phyloP scores from a whole-genome alignment of 2,888 invertebrate genomes.

The Erebia palarica region DNA sequence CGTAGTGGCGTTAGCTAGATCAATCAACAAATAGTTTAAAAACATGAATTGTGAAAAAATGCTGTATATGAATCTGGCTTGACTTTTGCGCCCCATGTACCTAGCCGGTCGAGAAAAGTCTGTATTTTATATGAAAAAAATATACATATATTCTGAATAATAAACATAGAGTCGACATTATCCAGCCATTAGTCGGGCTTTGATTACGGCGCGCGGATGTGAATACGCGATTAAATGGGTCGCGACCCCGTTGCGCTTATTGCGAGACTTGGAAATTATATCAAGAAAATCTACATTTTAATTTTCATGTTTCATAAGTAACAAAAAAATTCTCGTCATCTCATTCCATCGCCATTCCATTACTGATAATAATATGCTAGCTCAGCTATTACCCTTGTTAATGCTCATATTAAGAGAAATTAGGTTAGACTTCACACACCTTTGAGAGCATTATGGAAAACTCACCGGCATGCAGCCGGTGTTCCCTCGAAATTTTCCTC shows the following conservation, averaged over 20 bases:
- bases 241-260: constrained; percentile 11
- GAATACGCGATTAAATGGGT: constrained; percentile 18
- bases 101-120: neutral
- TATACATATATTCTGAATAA: neutral
- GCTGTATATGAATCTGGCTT: too few species aligned
- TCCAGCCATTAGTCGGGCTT: constrained; percentile 10
- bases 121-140: neutral
- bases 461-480: too few species aligned
- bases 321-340: too few species aligned
- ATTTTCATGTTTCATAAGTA: neutral
- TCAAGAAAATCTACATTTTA: constrained; percentile 1
- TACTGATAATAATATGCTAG: too few species aligned
- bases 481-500: too few species aligned
- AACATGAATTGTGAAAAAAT: too few species aligned
- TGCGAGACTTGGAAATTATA: constrained; percentile 2
- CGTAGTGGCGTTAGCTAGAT: too few species aligned
- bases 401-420: too few species aligned
- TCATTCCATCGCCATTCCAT: too few species aligned
- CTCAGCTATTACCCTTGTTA: neutral
- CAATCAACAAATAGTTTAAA: too few species aligned
- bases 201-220: constrained; percentile 11
- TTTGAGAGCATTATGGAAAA: too few species aligned
- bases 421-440: too few species aligned
- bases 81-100: neutral
- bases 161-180: neutral